These are phyloP conservation scores for Drosophila rubida DNA, from an alignment of 2,888 invertebrate species.

Conservation along the genomic window DNA sequence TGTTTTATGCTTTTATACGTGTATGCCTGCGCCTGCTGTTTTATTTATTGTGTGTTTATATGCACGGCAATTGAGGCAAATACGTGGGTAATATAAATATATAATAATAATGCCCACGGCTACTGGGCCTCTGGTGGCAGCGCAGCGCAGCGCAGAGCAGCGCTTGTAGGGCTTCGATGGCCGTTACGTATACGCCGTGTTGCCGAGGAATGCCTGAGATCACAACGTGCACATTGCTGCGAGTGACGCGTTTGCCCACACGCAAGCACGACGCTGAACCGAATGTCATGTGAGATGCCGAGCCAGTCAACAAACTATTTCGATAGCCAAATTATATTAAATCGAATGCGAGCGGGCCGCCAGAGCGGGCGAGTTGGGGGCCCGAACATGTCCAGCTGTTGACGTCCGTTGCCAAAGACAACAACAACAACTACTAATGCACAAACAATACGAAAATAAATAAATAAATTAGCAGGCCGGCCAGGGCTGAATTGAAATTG, in stretches of 20 bases:
- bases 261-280: constrained; percentile 20
- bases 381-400: constrained; percentile 73
- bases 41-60: constrained; percentile 65
- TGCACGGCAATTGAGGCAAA: constrained; percentile 52
- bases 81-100: constrained; percentile 50
- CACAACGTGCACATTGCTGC: constrained; percentile 4
- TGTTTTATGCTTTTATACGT: constrained; percentile 47
- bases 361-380: background rate
- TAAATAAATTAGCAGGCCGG: constrained; percentile 63
- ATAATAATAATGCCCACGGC: constrained; percentile 37
- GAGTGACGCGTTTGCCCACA: constrained; percentile 55
- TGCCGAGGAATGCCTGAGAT: constrained; percentile 29
- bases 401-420: constrained; percentile 61
- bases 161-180: constrained; percentile 53
- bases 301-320: constrained; percentile 62
- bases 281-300: constrained; percentile 61
- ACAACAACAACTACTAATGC: constrained; percentile 28
- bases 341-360: constrained; percentile 42
- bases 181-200: constrained; percentile 50
- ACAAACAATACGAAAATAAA: constrained; percentile 64
- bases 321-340: constrained; percentile 69
- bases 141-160: background rate
- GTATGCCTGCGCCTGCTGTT: constrained; percentile 44
- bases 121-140: constrained; percentile 12
- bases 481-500: constrained; percentile 46